Base-by-base conservation (phyloP, 2,888 invertebrate species). In the Meta bourneti region DNA sequence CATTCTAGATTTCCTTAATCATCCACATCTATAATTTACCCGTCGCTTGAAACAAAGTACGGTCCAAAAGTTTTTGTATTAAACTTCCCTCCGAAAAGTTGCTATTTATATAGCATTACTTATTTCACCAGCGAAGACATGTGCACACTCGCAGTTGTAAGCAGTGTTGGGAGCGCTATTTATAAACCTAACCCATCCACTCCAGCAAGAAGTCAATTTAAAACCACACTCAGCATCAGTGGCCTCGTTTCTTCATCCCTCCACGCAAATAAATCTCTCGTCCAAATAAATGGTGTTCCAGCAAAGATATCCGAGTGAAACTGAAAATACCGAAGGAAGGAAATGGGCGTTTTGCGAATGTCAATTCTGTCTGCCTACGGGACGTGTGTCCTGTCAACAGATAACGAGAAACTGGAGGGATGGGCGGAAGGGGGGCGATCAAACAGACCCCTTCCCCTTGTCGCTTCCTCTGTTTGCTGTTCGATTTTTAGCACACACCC, bases 271-370 rank as follows among this genome's bases (percentile, higher is more conserved):
- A 19, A 20, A 74, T 19, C 34, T 20, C 20, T 7, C 19, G 8
- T 20, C 11, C n/a, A 20, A 74, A 74, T 19, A 11, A 16, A 7
- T 74, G 74, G 19, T 34, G 16, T 11, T 20, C 19, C 74, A 74
- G 11, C 11, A 74, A 34, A 34, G 34, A 34, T 34, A 34, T 34
- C 34, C 34, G 70, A 81, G 49, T 48, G 49, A 49, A 71, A 81
- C 69, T 69, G 49, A n/a, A 81, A 49, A 16, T 19, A 69, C 8
- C 19, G 2, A 34, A 34, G 1, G 34, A 34, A 34, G 34, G 78
- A 78, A 6, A 70, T 78, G 85, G 85, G 85, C 78, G 85, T 86
- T 86, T 78, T 78, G 70, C 48, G 70, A 49, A 13, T 70, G 78
- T 86, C 85, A 86, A 34, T 61, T 77, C 48, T 78, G 77, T 20